Base-by-base conservation (phyloP, 1,140 invertebrate species). In the Sycophaga agraensis region DNA sequence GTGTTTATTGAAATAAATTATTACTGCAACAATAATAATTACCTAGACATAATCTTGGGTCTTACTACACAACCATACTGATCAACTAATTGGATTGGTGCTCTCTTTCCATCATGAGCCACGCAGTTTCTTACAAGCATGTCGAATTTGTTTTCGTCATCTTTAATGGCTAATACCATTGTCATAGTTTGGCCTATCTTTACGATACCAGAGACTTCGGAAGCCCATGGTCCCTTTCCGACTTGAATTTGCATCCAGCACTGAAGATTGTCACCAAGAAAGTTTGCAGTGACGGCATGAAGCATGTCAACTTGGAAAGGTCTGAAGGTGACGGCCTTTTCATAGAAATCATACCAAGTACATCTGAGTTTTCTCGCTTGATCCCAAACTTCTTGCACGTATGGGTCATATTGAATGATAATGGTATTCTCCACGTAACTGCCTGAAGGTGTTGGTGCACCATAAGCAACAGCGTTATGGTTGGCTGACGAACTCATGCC, bases 171-270 rank as follows among this genome's bases (percentile, higher is more conserved):
- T 46, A 96, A 78, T 1, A 96, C 93, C 92, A 96, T 95, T 0
- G 93, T 96, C 93, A 96, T 96, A 0, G 93, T 96, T 76, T 96
- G 93, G 9, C 94, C 94, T 59, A 96, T 96, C 80, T 96, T 96
- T 1, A 96, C 93, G 67, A 96, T 95, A 35, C 94, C 94, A 0
- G 92, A 93, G 0, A 96, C 94, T 81, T 96, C 94, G 5, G 91
- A 93, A 19, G 94, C 93, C 93, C 93, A 96, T 0, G 94, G 94
- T 55, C 94, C 93, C 75, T 94, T 95, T 24, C 94, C 94, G 19
- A 94, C 92, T 78, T 96, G 93, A 65, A 96, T 95, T 77, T 96
- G 93, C 93, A 96, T 96, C 93, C 93, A 96, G 76, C 93, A 96
- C 75, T 95, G 93, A 53, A 96, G 82, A 78, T 96, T 96, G 80